Evolutionary conservation across 2,888 invertebrate genomes (phyloP), one percentile per base, ranked within the genome.

Genomic region (Scelioninae gen. 1): DNA sequence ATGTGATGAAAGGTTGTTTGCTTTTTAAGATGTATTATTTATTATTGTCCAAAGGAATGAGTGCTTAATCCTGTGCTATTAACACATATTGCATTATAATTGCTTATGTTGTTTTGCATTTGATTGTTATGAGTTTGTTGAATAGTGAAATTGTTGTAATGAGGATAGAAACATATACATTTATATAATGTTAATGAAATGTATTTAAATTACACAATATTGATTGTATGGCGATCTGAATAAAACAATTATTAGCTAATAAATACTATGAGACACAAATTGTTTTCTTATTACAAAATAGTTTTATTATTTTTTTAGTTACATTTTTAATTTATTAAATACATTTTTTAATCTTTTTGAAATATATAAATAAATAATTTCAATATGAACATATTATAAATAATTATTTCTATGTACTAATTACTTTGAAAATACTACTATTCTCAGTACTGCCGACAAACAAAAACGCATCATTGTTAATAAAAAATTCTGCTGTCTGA

Each of bases 391-490:
- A 23, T n/a, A n/a, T 2, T 23, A 23, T 23, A 23, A 23, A 1
- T 2, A 23, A 2, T 23, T 23, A 23, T 23, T 23, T 2, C 1
- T 2, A 4, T 23, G 23, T 2, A 38, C 3, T 31, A 32, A 58
- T 58, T 34, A 63, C 13, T 16, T 23, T 63, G n/a, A 63, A 63
- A 16, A 63, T 34, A n/a, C 13, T 34, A 49, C 13, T 43, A 43
- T 9, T 55, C 31, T 43, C 31, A 4, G 43, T 40, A 4, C 40
- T 55, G 13, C 43, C 55, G 11, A 66, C 11, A 55, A 66, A 66
- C 55, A 66, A 43, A 15, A 15, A 66, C 10, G n/a, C n/a, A 31
- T 66, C 10, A 55, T 32, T 9, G 16, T 43, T 8, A 11, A 6
- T 0, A 32, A 53, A 53, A 43, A 66, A 66, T 15, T 1, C 43